Evolutionary conservation across 2,797 vertebrate species (phyloP).

Genomic region (Chrysocyon brachyurus): DNA sequence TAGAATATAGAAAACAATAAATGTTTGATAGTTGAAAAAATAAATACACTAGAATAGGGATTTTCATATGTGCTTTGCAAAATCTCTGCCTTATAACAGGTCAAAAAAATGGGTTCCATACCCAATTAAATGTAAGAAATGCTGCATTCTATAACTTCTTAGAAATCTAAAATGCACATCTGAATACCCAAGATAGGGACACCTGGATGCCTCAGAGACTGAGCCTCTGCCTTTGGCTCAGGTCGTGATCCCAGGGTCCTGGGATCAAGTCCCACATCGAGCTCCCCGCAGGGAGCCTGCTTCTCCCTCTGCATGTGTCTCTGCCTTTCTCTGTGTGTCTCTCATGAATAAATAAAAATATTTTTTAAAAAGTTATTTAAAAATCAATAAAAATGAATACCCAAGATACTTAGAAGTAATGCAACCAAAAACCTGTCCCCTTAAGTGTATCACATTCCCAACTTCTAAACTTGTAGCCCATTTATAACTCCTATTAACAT

Average conservation of each 20-base stretch:
- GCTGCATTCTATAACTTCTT: background rate
- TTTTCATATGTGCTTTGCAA: background rate
- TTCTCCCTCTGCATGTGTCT: too few relatives aligned
- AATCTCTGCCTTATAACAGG: background rate
- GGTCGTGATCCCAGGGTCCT: too few relatives aligned
- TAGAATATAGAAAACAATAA: background rate
- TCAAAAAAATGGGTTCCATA: background rate
- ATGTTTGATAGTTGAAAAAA: background rate
- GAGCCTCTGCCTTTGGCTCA: too few relatives aligned
- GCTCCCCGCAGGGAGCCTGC: too few relatives aligned
- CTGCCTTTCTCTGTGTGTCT: too few relatives aligned
- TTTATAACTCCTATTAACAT: background rate
- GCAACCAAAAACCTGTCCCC: background rate
- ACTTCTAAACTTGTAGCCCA: background rate
- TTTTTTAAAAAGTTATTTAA: too few relatives aligned
- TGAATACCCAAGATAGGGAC: background rate
- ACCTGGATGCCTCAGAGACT: too few relatives aligned
- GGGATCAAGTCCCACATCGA: too few relatives aligned
- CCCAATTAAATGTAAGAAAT: conserved; percentile 44
- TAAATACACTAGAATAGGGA: background rate
- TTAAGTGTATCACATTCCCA: conserved; percentile 12
- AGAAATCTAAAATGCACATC: background rate
- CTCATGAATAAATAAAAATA: too few relatives aligned
- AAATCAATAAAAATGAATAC: background rate
- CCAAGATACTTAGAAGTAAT: background rate